phyloP scores from a whole-genome alignment of 2,888 invertebrate species.

The Flabesymbios commensalis region DNA sequence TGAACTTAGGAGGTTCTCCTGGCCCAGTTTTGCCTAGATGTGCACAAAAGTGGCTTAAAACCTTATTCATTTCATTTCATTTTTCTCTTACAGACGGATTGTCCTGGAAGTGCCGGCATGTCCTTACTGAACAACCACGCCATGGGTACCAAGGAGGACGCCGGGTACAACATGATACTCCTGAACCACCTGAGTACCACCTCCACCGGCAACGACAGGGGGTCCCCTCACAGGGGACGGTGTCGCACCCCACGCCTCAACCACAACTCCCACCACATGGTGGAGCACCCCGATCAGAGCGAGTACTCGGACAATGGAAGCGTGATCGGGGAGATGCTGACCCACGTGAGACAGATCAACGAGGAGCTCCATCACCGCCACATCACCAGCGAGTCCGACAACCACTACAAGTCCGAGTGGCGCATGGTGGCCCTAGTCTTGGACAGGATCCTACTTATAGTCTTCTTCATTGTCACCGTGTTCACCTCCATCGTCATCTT shows the following conservation, averaged over 20 bases:
- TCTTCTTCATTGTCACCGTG: constrained; percentile 30
- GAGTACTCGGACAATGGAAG: background rate
- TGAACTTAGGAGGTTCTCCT: no score
- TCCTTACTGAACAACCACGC: constrained; percentile 19
- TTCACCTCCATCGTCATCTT: constrained; percentile 31
- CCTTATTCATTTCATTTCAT: no score
- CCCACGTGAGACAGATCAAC: constrained; percentile 29
- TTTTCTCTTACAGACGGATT: no score
- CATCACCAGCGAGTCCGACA: constrained; percentile 19
- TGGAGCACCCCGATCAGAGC: no score
- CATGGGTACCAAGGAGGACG: constrained; percentile 17
- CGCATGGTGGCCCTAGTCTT: constrained; percentile 36
- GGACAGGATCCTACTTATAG: constrained; percentile 29
- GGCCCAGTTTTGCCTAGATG: no score
- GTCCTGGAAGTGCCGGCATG: no score
- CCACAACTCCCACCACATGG: background rate
- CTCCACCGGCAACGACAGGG: background rate
- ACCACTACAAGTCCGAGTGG: constrained; percentile 34
- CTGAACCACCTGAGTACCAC: constrained; percentile 8
- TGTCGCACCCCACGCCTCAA: background rate
- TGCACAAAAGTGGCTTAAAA: no score
- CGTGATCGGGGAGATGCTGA: constrained; percentile 25
- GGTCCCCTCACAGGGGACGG: no score
- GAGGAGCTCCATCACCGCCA: constrained; percentile 32
- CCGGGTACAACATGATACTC: constrained; percentile 25